Base-by-base conservation (phyloP, 2,797 vertebrate genomes). In the Ciconia nigra region DNA sequence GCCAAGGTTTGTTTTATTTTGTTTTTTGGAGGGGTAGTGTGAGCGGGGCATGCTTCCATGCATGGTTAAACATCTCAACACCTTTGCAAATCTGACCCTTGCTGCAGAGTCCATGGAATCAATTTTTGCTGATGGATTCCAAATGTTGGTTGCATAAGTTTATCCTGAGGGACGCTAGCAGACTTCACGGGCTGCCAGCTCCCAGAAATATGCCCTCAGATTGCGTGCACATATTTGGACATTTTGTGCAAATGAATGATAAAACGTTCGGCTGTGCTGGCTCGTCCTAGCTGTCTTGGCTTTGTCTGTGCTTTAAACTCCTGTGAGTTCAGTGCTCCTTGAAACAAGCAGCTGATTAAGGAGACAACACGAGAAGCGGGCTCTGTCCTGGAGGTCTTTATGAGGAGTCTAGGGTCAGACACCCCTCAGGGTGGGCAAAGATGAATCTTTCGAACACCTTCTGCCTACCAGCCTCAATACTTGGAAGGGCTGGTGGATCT, bases 181-280 rank as follows among this genome's bases (percentile, higher is more conserved):
- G 82, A 57, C 92, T 93, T 58, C 66, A 49, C 3, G 16, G 90
- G 77, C 93, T 96, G 96, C 96, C 96, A 96, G 84, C 95, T 97
- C 89, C 94, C 95, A 96, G 94, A 95, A 97, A 71, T 90, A 74
- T 93, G 91, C 77, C 94, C 83, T 95, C 15, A 13, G 79, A 25
- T 87, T 82, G 93, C 19, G 37, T 97, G 96, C 96, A 86, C 95
- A 94, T 97, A 96, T 97, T 97, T 97, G 96, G 96, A 90, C 95
- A 95, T 96, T 95, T 70, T 94, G 89, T 97, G 77, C 93, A 86
- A 90, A 80, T 95, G 93, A 25, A 62, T 63, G 96, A 94, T 95
- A 95, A 96, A 95, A 76, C 66, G 72, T 84, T 94, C 2, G 2
- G 1, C 91, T 77, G 54, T 42, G 69, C 89, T 88, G 91, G 96